A percentile compares a stretch with the other conserved stretches of the same genome.
These are phyloP conservation scores for Forbesichthys agassizii DNA, from an alignment of 2,113 vertebrate genomes.

Conservation along the genomic window DNA sequence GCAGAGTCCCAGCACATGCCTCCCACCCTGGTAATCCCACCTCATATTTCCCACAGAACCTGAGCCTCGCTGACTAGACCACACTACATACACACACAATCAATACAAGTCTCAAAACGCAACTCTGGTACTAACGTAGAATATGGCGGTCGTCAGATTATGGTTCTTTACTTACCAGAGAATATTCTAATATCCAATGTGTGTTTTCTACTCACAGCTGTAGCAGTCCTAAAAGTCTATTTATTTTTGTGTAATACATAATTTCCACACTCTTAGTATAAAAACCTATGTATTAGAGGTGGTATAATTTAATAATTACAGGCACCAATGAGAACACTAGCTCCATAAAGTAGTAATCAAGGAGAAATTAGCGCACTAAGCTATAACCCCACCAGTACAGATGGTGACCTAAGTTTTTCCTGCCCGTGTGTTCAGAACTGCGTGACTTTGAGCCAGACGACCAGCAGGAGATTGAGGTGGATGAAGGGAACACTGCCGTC, in stretches of 20 bases:
- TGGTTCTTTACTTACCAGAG: constrained; percentile 30
- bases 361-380: not conserved
- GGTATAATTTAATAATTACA: not conserved
- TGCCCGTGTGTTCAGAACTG: constrained; percentile 78
- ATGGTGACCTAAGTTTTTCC: constrained; percentile 14
- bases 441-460: constrained; percentile 92
- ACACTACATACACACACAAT: constrained; percentile 49
- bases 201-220: constrained; percentile 32
- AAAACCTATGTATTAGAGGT: constrained; percentile 5
- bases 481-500: constrained; percentile 95
- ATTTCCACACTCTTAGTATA: constrained; percentile 35
- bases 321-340: no score
- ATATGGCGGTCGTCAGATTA: constrained; percentile 31
- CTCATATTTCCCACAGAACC: constrained; percentile 60
- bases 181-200: constrained; percentile 26
- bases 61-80: constrained; percentile 9
- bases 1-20: constrained; percentile 60
- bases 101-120: constrained; percentile 28
- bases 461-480: constrained; percentile 94
- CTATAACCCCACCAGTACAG: no score
- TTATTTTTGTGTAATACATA: constrained; percentile 31
- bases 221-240: constrained; percentile 14
- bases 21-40: constrained; percentile 57
- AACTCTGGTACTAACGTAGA: not conserved
- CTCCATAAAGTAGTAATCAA: not conserved